phyloP scores from a whole-genome alignment of 1,140 invertebrate species.

The Drosophila biarmipes region DNA sequence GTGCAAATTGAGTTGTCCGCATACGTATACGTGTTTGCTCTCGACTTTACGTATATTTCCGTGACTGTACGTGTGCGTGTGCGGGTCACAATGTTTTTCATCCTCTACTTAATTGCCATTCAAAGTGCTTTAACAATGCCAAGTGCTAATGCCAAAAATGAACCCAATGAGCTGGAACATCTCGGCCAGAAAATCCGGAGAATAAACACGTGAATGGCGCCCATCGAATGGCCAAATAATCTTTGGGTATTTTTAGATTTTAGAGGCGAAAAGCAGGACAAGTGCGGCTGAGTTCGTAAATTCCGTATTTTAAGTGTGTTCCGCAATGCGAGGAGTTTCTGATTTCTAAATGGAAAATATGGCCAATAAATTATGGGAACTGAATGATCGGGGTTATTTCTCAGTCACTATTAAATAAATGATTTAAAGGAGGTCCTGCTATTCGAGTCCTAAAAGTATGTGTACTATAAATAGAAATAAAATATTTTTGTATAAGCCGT shows the following conservation, averaged over 20 bases:
- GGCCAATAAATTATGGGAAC: neutral
- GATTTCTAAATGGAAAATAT: neutral
- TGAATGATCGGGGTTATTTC: no score
- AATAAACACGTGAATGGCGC: conserved; percentile 27
- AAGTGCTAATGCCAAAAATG: conserved; percentile 56
- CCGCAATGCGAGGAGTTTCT: neutral
- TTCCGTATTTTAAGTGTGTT: conserved; percentile 11
- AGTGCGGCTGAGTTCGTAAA: conserved; percentile 17
- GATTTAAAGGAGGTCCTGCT: no score
- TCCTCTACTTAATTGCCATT: conserved; percentile 71
- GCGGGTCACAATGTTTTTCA: conserved; percentile 50
- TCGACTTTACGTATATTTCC: conserved; percentile 1
- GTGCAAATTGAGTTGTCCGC: conserved; percentile 71
- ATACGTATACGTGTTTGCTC: conserved; percentile 6
- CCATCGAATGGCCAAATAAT: conserved; percentile 4
- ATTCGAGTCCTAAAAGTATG: no score
- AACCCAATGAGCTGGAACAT: conserved; percentile 33
- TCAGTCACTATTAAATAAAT: neutral
- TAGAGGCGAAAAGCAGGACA: neutral
- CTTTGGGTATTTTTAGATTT: conserved; percentile 8
- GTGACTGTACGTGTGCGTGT: neutral
- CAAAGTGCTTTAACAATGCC: conserved; percentile 64
- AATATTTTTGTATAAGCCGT: no score
- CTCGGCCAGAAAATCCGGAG: conserved; percentile 15
- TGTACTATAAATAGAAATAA: no score